Conservation (phyloP, 2,113 vertebrate species). For the Paratilapia polleni region DNA sequence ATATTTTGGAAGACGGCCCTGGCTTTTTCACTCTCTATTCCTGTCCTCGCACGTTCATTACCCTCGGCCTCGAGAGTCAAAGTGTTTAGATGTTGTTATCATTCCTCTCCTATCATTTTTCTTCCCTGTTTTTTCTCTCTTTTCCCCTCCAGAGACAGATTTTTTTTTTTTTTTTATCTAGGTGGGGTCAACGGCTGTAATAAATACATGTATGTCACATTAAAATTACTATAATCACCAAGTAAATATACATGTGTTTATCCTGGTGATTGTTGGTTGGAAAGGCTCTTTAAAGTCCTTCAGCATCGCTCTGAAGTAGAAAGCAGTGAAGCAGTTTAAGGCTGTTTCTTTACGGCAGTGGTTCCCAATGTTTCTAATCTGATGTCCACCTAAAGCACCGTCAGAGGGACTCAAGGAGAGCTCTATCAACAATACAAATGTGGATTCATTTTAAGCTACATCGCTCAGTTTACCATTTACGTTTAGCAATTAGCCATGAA, state of each 20-base stretch:
- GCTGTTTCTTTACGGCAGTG: background rate
- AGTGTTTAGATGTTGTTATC: slow-evolving; percentile 77
- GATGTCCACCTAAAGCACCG: background rate
- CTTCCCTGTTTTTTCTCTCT: slow-evolving; percentile 63
- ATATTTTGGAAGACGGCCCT: slow-evolving; percentile 85
- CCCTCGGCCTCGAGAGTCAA: slow-evolving; percentile 82
- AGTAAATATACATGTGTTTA: slow-evolving; percentile 55
- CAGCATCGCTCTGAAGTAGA: background rate
- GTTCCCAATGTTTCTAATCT: background rate
- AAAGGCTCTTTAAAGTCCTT: slow-evolving; percentile 25
- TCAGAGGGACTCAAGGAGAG: background rate
- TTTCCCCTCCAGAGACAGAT: slow-evolving; percentile 29
- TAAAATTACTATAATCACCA: slow-evolving; percentile 43
- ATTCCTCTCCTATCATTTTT: slow-evolving; percentile 73
- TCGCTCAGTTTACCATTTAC: background rate
- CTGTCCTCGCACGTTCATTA: slow-evolving; percentile 88
- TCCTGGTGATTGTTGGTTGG: slow-evolving; percentile 26
- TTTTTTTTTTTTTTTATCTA: slow-evolving; percentile 55
- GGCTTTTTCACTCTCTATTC: slow-evolving; percentile 78
- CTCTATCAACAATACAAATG: background rate
- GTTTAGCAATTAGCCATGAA: background rate
- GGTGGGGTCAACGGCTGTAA: slow-evolving; percentile 66
- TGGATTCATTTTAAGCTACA: background rate
- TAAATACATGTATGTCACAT: slow-evolving; percentile 58
- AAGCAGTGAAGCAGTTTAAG: background rate